These are phyloP conservation scores for Reticulitermes lucifugus DNA, from an alignment of 2,888 invertebrate genomes.

Conservation along the genomic window DNA sequence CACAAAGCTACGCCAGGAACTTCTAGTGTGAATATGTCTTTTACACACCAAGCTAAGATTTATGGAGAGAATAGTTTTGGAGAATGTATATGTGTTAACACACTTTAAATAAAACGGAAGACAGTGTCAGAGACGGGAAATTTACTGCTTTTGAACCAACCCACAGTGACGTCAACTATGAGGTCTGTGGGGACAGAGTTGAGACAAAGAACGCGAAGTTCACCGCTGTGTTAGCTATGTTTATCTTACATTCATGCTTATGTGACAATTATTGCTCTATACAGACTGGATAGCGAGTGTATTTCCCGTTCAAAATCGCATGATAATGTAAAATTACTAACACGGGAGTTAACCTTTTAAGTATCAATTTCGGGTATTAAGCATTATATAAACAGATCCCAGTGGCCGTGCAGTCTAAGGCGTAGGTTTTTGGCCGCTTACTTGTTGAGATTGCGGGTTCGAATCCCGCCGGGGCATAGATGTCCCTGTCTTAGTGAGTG, in stretches of 20 bases:
- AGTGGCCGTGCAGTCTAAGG: too few relatives aligned
- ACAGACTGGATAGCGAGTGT: too few relatives aligned
- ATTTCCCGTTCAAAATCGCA: too few relatives aligned
- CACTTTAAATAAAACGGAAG: constrained; percentile 12
- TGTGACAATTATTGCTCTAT: too few relatives aligned
- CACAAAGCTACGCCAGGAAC: neutral
- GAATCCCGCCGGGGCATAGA: too few relatives aligned
- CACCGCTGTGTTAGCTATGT: neutral
- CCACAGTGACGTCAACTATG: constrained; percentile 8
- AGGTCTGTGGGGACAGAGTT: neutral
- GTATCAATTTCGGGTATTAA: too few relatives aligned
- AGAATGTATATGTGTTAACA: neutral
- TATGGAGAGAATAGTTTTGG: constrained; percentile 1
- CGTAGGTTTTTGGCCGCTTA: too few relatives aligned
- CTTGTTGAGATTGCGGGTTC: too few relatives aligned
- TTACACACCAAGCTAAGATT: neutral
- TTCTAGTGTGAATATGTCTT: neutral
- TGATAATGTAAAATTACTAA: too few relatives aligned
- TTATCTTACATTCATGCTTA: neutral
- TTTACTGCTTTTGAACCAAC: neutral
- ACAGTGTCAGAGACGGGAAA: constrained; percentile 15
- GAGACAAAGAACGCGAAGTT: neutral
- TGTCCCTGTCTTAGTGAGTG: too few relatives aligned
- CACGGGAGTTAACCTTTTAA: too few relatives aligned
- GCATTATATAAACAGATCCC: too few relatives aligned